Evolutionary conservation across 1,140 invertebrate species (phyloP).

Genomic region (Leptestheria dahalacensis): DNA sequence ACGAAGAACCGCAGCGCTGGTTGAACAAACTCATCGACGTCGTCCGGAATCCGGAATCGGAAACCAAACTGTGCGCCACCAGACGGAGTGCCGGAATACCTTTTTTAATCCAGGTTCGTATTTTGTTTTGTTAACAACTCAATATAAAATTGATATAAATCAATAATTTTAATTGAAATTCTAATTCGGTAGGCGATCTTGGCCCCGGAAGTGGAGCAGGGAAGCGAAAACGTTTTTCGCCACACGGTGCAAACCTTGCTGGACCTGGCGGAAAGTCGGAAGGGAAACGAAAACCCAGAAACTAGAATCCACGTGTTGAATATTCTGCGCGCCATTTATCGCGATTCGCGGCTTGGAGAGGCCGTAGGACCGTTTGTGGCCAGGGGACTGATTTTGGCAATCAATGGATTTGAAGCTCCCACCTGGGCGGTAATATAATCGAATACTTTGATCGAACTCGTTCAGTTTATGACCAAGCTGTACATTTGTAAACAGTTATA

Average conservation of each 20-base stretch:
- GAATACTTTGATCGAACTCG: slow-evolving; percentile 13
- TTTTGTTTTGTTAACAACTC: neutral
- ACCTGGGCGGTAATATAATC: slow-evolving; percentile 55
- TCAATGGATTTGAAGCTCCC: slow-evolving; percentile 52
- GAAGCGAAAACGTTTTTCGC: slow-evolving; percentile 32
- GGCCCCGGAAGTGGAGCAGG: slow-evolving; percentile 4
- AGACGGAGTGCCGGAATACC: slow-evolving; percentile 79
- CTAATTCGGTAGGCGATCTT: slow-evolving; percentile 1
- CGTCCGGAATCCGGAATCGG: slow-evolving; percentile 35
- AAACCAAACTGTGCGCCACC: slow-evolving; percentile 53
- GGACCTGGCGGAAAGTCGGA: slow-evolving; percentile 26
- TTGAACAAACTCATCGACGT: slow-evolving; percentile 44
- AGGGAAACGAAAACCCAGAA: slow-evolving; percentile 24
- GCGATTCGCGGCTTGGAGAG: slow-evolving; percentile 57
- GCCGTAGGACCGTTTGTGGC: slow-evolving; percentile 52
- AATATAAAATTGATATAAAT: neutral
- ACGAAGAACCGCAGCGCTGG: slow-evolving; percentile 51
- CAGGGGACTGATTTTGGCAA: slow-evolving; percentile 50
- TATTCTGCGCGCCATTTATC: slow-evolving; percentile 63
- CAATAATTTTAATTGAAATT: neutral
- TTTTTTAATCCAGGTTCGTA: slow-evolving; percentile 64
- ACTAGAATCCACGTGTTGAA: slow-evolving; percentile 66
- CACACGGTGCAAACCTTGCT: slow-evolving; percentile 42
- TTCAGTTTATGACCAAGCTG: too few relatives aligned
- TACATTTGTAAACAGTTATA: too few relatives aligned